These are phyloP conservation scores for Xiphophorus maculatus DNA, from an alignment of 2,113 vertebrate genomes.

Conservation along the genomic window DNA sequence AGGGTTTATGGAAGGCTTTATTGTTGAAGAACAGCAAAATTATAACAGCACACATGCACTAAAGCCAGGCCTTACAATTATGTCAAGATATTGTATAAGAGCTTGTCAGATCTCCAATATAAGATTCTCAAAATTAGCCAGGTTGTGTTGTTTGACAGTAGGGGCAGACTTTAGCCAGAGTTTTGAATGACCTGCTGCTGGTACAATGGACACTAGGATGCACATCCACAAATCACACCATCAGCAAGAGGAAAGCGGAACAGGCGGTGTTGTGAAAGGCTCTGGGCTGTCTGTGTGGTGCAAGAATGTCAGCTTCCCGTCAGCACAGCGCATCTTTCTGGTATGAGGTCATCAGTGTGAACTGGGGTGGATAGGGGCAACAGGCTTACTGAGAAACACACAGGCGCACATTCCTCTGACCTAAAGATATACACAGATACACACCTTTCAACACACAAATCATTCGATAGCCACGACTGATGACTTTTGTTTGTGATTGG, in stretches of 20 bases:
- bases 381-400: conserved; percentile 29
- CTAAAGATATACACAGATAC: conserved; percentile 56
- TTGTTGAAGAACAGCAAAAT: conserved; percentile 32
- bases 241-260: conserved; percentile 54
- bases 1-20: conserved; percentile 12
- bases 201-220: conserved; percentile 34
- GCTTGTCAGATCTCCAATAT: not conserved
- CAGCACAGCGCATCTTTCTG: conserved; percentile 68
- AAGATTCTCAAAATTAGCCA: not conserved
- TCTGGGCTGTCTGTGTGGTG: conserved; percentile 61
- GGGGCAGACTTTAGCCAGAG: not conserved
- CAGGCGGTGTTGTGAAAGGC: conserved; percentile 60
- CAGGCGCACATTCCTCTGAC: conserved; percentile 45
- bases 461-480: conserved; percentile 25
- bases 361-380: conserved; percentile 63
- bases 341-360: conserved; percentile 68
- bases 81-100: conserved; percentile 60
- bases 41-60: conserved; percentile 45
- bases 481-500: conserved; percentile 10
- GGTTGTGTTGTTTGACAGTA: not conserved
- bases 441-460: conserved; percentile 35
- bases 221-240: conserved; percentile 47
- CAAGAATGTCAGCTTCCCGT: conserved; percentile 52
- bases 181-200: conserved; percentile 27
- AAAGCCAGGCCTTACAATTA: conserved; percentile 63